Percentiles rank a stretch among this genome's conserved stretches.
Conservation (phyloP, 2,888 invertebrate genomes). For the Phyllotreta cruciferae region DNA sequence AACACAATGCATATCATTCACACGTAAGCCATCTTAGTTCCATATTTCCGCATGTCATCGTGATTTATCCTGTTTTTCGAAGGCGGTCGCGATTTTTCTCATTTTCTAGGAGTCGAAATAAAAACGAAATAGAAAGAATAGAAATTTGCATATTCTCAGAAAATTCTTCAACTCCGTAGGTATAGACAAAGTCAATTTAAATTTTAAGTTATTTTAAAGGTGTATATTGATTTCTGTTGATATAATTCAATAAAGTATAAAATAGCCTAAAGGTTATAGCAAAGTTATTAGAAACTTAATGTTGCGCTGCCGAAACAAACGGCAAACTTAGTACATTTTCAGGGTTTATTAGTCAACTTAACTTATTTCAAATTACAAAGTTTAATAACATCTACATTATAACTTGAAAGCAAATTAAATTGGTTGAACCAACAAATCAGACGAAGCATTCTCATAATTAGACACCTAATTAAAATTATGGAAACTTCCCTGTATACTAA, state of each 20-base stretch:
- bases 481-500: too few relatives aligned
- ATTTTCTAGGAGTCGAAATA: not conserved
- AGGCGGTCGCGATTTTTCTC: not conserved
- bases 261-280: too few relatives aligned
- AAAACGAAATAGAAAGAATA: too few relatives aligned
- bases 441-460: too few relatives aligned
- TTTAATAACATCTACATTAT: slow-evolving; percentile 8
- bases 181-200: too few relatives aligned
- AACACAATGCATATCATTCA: slow-evolving; percentile 38
- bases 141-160: too few relatives aligned
- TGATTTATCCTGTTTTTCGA: slow-evolving; percentile 38
- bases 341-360: not conserved
- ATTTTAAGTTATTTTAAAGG: too few relatives aligned
- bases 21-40: slow-evolving; percentile 35
- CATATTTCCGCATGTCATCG: slow-evolving; percentile 38
- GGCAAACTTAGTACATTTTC: slow-evolving; percentile 6
- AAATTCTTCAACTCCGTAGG: too few relatives aligned
- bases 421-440: too few relatives aligned
- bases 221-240: too few relatives aligned
- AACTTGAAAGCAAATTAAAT: not conserved
- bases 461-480: too few relatives aligned
- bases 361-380: slow-evolving; percentile 10
- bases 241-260: too few relatives aligned
- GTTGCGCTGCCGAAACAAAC: slow-evolving; percentile 1
- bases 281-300: slow-evolving; percentile 10